These are phyloP conservation scores for Ispidina picta DNA, from an alignment of 2,797 vertebrate species.

Conservation along the genomic window DNA sequence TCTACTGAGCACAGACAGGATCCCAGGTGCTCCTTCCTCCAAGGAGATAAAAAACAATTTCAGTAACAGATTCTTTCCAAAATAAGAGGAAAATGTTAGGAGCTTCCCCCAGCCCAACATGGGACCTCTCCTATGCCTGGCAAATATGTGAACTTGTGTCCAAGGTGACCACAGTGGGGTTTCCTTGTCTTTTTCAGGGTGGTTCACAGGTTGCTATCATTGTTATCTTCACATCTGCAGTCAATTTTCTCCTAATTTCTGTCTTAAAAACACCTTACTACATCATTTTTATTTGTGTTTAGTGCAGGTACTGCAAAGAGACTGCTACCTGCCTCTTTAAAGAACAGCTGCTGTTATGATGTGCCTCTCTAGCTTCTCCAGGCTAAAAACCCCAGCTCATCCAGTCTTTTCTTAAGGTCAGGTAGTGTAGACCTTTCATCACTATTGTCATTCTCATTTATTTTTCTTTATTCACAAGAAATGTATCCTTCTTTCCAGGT, in stretches of 20 bases:
- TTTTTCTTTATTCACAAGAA: slow-evolving; percentile 3
- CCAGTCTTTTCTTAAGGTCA: neutral
- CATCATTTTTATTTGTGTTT: neutral
- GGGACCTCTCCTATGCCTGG: fast-evolving
- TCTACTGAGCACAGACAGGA: neutral
- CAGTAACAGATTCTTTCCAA: neutral
- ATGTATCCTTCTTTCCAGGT: neutral
- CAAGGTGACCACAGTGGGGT: fast-evolving
- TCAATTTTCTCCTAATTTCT: neutral
- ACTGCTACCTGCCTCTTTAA: neutral
- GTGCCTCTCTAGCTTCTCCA: neutral
- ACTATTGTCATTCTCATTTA: slow-evolving; percentile 5
- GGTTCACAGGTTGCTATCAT: neutral
- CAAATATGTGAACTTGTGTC: neutral
- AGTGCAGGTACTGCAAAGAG: neutral
- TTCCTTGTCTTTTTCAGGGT: neutral
- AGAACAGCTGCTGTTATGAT: neutral
- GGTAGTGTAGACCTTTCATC: neutral
- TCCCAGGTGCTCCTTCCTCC: neutral
- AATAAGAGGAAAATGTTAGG: neutral
- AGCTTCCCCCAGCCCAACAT: neutral
- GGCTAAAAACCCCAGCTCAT: neutral
- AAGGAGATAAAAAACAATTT: neutral
- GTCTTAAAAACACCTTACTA: neutral
- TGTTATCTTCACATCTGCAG: neutral